These are phyloP conservation scores for Eufriesea mexicana DNA, from an alignment of 1,140 invertebrate species.

Conservation along the genomic window DNA sequence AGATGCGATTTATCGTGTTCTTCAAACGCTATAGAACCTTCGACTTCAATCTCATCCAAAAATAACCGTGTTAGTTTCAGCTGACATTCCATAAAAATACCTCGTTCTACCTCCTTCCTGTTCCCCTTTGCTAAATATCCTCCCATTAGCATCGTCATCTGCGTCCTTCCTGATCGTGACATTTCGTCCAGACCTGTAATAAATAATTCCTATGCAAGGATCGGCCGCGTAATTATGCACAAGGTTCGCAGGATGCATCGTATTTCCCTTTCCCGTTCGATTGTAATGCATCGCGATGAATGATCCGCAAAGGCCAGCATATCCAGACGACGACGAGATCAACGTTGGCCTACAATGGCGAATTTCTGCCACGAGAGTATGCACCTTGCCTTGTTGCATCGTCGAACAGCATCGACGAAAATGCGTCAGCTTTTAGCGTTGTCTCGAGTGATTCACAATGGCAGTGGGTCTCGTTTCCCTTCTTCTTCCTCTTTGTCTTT, in stretches of 20 bases:
- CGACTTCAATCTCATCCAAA: no score
- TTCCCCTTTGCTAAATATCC: neutral
- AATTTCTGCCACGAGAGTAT: constrained; percentile 8
- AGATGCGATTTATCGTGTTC: no score
- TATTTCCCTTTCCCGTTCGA: constrained; percentile 57
- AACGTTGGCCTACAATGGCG: neutral
- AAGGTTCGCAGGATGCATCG: constrained; percentile 51
- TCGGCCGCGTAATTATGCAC: constrained; percentile 59
- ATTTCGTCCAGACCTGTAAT: constrained; percentile 18
- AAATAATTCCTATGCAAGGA: constrained; percentile 59
- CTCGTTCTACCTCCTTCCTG: neutral
- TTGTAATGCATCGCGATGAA: constrained; percentile 57
- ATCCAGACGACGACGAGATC: constrained; percentile 10
- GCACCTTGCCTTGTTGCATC: constrained; percentile 1
- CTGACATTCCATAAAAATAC: neutral
- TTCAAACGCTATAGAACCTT: no score
- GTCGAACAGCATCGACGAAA: neutral
- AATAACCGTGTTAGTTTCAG: no score
- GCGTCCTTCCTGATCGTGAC: constrained; percentile 31
- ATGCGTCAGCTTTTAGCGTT: constrained; percentile 24
- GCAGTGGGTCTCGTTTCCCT: neutral
- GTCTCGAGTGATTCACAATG: constrained; percentile 19
- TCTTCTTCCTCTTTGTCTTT: neutral
- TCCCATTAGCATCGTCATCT: neutral
- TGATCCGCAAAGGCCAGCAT: constrained; percentile 44